Conservation (phyloP, 2,797 vertebrate genomes). For the Halcyon badia region DNA sequence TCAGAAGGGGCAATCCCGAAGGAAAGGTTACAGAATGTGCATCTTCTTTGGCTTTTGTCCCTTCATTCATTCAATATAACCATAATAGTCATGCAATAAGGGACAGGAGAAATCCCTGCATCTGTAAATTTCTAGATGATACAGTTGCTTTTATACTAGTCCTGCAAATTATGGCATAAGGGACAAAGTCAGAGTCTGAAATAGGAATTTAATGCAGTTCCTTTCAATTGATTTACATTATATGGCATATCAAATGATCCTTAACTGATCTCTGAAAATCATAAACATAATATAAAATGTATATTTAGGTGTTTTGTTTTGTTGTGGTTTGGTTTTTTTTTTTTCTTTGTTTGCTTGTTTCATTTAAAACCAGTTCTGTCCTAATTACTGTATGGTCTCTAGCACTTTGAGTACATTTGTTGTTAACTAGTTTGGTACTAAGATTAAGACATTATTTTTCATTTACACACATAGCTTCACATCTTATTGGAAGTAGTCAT, state of each 20-base stretch:
- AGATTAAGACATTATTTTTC: background rate
- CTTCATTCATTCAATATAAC: background rate
- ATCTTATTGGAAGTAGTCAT: background rate
- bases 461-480: background rate
- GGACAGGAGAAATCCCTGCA: rapidly evolving
- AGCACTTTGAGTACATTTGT: background rate
- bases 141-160: background rate
- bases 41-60: background rate
- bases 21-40: background rate
- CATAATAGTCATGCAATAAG: background rate
- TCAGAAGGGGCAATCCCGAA: background rate
- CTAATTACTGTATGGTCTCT: background rate
- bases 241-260: background rate
- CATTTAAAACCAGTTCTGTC: background rate
- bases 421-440: background rate
- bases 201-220: background rate
- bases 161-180: background rate
- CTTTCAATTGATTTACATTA: background rate
- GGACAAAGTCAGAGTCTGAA: background rate
- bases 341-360: background rate
- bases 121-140: background rate
- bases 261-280: background rate
- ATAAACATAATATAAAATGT: background rate
- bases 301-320: background rate
- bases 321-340: too few relatives aligned